phyloP scores from a whole-genome alignment of 2,797 vertebrate genomes.

The Heterohyrax brucei region DNA sequence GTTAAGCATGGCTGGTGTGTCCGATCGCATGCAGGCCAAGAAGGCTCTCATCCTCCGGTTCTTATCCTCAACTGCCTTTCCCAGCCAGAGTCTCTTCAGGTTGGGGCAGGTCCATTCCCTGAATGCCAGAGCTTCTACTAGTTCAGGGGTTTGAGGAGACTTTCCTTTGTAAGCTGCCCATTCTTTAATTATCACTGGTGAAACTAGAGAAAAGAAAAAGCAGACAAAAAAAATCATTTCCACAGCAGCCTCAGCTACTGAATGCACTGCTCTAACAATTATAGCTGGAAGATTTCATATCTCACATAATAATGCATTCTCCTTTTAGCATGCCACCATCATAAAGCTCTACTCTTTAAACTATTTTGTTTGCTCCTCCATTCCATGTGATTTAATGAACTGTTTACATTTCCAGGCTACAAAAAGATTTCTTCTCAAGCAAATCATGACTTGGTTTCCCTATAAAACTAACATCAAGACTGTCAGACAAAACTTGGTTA shows the following conservation, averaged over 20 bases:
- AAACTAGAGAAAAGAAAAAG: slow-evolving; percentile 90
- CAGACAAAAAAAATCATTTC: slow-evolving; percentile 74
- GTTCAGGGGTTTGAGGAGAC: slow-evolving; percentile 97
- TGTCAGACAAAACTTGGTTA: slow-evolving; percentile 46
- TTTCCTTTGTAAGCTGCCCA: slow-evolving; percentile 99
- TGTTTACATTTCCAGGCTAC: slow-evolving; percentile 36
- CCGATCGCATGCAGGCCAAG: slow-evolving; percentile 97
- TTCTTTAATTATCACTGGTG: slow-evolving; percentile 96
- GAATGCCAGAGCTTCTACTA: slow-evolving; percentile 97
- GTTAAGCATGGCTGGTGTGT: slow-evolving; percentile 98
- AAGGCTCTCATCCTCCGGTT: slow-evolving; percentile 98
- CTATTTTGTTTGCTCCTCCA: background rate
- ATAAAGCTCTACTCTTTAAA: background rate
- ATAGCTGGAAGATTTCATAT: background rate
- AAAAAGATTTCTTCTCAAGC: slow-evolving; percentile 27
- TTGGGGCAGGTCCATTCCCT: slow-evolving; percentile 98
- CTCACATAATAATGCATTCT: background rate
- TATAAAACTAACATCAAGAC: slow-evolving; percentile 34
- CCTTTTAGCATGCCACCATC: slow-evolving; percentile 15
- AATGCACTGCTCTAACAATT: slow-evolving; percentile 10
- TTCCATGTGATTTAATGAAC: background rate
- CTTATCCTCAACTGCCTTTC: slow-evolving; percentile 97
- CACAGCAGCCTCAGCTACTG: background rate
- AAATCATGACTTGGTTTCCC: slow-evolving; percentile 63
- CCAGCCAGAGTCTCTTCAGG: slow-evolving; percentile 97